A percentile compares a stretch with the other conserved stretches of the same genome.
phyloP scores from a whole-genome alignment of 2,113 vertebrate species.

The Carassius auratus region DNA sequence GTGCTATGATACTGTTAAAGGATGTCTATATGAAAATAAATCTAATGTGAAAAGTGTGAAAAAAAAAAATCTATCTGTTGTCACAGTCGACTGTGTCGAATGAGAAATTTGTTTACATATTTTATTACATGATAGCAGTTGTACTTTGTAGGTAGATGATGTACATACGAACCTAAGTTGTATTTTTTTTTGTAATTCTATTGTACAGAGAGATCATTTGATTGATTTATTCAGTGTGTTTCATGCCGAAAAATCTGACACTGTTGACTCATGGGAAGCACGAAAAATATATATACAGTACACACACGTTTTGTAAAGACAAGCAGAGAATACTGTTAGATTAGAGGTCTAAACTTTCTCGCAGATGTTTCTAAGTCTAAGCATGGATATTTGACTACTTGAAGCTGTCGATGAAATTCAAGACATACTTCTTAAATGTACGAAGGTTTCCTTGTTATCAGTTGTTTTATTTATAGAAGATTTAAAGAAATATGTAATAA shows the following conservation, averaged over 20 bases:
- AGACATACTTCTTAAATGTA: constrained; percentile 80
- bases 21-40: constrained; percentile 90
- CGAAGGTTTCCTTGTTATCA: constrained; percentile 81
- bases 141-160: constrained; percentile 92
- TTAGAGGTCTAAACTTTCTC: constrained; percentile 88
- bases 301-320: constrained; percentile 84
- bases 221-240: constrained; percentile 73
- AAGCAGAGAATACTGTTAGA: constrained; percentile 90
- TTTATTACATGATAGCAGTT: constrained; percentile 96
- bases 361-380: constrained; percentile 91
- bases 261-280: constrained; percentile 72
- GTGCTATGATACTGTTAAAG: constrained; percentile 85
- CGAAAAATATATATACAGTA: constrained; percentile 70
- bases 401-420: constrained; percentile 79
- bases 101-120: constrained; percentile 97
- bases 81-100: constrained; percentile 96
- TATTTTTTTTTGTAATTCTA: constrained; percentile 83
- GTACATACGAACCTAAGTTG: constrained; percentile 89
- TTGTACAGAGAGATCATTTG: constrained; percentile 86
- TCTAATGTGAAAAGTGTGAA: constrained; percentile 89
- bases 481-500: constrained; percentile 78
- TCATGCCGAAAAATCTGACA: constrained; percentile 72
- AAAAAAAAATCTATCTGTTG: constrained; percentile 81
- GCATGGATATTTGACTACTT: constrained; percentile 93
- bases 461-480: constrained; percentile 77